Evolutionary conservation across 2,888 invertebrate genomes (phyloP), one percentile per base, ranked within the genome.

Genomic region (Corbicula japonica): DNA sequence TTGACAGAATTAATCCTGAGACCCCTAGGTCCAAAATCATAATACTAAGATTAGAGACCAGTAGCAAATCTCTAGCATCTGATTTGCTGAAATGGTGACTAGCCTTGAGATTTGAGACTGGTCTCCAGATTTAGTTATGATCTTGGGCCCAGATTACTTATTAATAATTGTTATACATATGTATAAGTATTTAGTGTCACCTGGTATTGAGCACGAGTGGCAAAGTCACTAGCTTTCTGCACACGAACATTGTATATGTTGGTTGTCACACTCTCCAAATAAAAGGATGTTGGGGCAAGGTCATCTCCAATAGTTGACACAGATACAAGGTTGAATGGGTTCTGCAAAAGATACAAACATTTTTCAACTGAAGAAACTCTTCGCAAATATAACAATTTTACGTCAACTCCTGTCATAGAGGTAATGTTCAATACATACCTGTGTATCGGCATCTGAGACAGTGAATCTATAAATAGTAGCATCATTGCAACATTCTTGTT

Each of bases 251-350:
- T 66, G 48, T 84, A 81, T n/a, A 75, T 71, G 70, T 73, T 85
- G 32, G 77, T 77, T 1, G 50, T 52, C 6, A 76, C 66, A 23
- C 73, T 52, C 28, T 84, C 85, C n/a, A 89, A 48, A n/a, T 76
- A 73, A 77, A 89, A 89, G 23, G 83, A 80, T 38, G 68, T 84
- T 6, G 87, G 85, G 2, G 88, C 87, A 10, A 72, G 44, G 56
- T 87, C 88, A 76, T 89, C 89, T 18, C 89, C 89, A 60, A 87
- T 86, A 2, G 80, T 72, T 38, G 80, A 72, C 46, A 89, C 75
- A 21, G 77, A 76, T 8, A 89, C 75, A 8, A 71, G 34, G 62
- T 88, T 88, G 79, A 86, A 89, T 30, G 88, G 88, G 44, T 69
- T 61, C 89, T 89, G 73, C 15, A 79, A 82, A 48, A 63, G 48